These are phyloP conservation scores for Apamea sordens DNA, from an alignment of 2,888 invertebrate species.

Conservation along the genomic window DNA sequence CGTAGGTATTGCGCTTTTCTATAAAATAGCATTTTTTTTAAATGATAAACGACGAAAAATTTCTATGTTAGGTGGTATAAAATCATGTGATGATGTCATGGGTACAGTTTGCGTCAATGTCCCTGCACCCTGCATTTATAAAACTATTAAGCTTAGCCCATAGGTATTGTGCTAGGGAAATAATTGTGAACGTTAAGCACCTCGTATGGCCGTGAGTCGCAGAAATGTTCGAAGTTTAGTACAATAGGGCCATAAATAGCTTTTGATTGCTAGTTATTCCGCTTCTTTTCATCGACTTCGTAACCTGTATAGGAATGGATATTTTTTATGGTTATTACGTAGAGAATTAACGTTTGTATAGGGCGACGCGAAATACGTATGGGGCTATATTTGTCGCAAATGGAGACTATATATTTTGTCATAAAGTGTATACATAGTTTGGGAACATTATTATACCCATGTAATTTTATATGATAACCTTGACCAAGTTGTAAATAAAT, in stretches of 20 bases:
- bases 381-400: neutral
- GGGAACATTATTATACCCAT: neutral
- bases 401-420: slow-evolving; percentile 12
- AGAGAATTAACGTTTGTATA: slow-evolving; percentile 42
- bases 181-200: slow-evolving; percentile 46
- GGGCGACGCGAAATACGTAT: slow-evolving; percentile 27
- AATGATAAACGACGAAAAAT: no score
- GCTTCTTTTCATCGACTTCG: slow-evolving; percentile 55
- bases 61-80: no score
- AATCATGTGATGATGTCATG: neutral
- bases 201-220: slow-evolving; percentile 42
- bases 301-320: slow-evolving; percentile 47
- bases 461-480: neutral
- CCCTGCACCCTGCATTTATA: neutral
- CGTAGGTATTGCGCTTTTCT: no score
- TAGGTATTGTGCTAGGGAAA: slow-evolving; percentile 13
- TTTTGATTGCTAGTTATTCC: slow-evolving; percentile 60
- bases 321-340: slow-evolving; percentile 54
- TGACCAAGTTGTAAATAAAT: neutral
- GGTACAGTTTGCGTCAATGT: neutral
- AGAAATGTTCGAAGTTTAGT: slow-evolving; percentile 54
- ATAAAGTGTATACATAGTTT: slow-evolving; percentile 8
- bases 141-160: no score
- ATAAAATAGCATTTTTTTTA: no score
- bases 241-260: slow-evolving; percentile 56